phyloP scores from a whole-genome alignment of 2,888 invertebrate species.

The Lasioglossum villosulum region DNA sequence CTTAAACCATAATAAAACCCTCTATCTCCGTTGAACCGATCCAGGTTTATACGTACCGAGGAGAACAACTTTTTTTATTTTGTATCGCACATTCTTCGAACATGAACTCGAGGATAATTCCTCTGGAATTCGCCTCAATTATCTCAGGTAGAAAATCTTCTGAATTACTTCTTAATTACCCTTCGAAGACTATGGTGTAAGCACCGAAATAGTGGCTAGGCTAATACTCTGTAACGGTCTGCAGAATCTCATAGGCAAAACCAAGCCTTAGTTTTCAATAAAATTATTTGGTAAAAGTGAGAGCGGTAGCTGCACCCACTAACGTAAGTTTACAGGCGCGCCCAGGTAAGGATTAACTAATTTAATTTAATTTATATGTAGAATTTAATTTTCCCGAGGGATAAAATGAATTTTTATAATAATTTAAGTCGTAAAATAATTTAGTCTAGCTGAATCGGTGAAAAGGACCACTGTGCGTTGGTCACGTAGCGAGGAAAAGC shows the following conservation, averaged over 20 bases:
- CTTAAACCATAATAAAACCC: conserved; percentile 6
- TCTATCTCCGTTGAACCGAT: background rate
- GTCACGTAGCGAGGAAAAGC: conserved; percentile 46
- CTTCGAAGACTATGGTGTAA: background rate
- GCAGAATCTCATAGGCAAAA: background rate
- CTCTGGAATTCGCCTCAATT: conserved; percentile 9
- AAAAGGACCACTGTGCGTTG: too few relatives aligned
- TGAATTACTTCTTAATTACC: conserved; percentile 40
- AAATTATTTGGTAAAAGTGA: background rate
- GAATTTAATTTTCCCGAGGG: too few relatives aligned
- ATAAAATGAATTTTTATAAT: too few relatives aligned
- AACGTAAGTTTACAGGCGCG: too few relatives aligned
- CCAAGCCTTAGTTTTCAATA: background rate
- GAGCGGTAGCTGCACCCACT: too few relatives aligned
- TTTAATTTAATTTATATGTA: too few relatives aligned
- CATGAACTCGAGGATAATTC: background rate
- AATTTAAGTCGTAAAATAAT: too few relatives aligned
- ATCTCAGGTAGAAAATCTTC: background rate
- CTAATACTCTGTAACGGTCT: background rate
- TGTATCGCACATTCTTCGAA: background rate
- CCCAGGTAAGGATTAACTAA: too few relatives aligned
- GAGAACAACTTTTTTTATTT: background rate
- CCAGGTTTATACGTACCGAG: background rate
- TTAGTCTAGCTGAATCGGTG: too few relatives aligned
- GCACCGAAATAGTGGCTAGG: background rate